Evolutionary conservation across 1,140 invertebrate genomes (phyloP), one percentile per base, ranked within the genome.

Genomic region (Eubasilissa regina): DNA sequence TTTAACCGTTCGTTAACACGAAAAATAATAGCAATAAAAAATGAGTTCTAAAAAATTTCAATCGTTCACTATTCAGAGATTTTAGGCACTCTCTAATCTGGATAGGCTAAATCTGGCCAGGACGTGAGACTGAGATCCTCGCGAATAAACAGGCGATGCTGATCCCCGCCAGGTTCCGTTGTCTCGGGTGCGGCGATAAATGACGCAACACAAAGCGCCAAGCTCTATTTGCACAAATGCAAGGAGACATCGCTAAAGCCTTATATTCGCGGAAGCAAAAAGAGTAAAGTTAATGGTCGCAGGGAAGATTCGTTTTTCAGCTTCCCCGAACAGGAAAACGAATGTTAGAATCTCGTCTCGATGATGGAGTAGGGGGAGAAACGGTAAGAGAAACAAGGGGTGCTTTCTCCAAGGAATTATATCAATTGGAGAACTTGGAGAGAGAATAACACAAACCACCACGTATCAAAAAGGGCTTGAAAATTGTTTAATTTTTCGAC

Each of bases 141-240:
- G n/a, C n/a, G n/a, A 70, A 70, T 25, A 66, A 48, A 48, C 17
- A 70, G 48, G 17, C 51, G 11, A n/a, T 15, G 3, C 66, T 15
- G 11, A 47, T 35, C 11, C 44, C 45, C 4, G 66, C 15, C 11
- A 45, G 43, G 62, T 44, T 3, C 62, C n/a, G 43, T 11, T 66
- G 62, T 70, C 66, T 21, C 66, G 17, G 48, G 66, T 48, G 21
- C 47, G 66, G 47, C 66, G 17, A 70, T 70, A 70, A 70, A 70
- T 21, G 66, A 51, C 66, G 66, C 66, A 51, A 48, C 66, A 70
- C 66, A 70, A 70, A 70, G 66, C 66, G 13, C 45, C 66, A 11
- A 47, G 25, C 45, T 70, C 17, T 70, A 21, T 70, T 70, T 70
- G 66, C 66, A 70, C 66, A 70, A 70, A 51, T 70, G 66, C 66